Evolutionary conservation across 2,113 vertebrate genomes (phyloP).

Genomic region (Sceloporus undulatus): DNA sequence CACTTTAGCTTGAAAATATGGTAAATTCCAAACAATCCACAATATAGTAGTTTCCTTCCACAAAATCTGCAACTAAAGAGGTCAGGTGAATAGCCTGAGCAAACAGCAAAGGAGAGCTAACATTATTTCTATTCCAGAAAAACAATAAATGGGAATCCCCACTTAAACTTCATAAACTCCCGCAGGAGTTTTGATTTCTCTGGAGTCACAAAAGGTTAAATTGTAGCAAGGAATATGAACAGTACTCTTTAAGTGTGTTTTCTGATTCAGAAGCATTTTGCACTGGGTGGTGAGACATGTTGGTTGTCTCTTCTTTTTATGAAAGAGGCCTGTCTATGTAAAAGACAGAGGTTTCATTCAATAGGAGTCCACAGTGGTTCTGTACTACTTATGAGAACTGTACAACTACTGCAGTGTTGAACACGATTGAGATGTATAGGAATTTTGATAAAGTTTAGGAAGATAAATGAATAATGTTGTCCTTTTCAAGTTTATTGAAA

Average conservation of each 20-base stretch:
- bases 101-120: background rate
- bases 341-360: background rate
- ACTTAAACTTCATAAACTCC: background rate
- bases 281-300: background rate
- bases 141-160: background rate
- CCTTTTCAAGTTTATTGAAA: background rate
- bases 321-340: background rate
- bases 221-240: background rate
- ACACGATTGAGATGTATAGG: background rate
- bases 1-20: background rate
- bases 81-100: background rate
- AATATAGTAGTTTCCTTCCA: background rate
- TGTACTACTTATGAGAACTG: background rate
- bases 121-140: background rate
- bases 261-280: fast-evolving
- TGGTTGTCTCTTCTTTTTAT: background rate
- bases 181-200: background rate
- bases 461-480: background rate
- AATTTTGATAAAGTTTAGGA: background rate
- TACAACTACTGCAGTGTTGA: background rate
- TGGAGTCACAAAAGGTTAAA: background rate
- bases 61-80: background rate
- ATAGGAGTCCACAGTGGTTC: background rate
- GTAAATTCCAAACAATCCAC: background rate
- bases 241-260: background rate